A percentile compares a stretch with the other conserved stretches of the same genome.
phyloP scores from a whole-genome alignment of 2,888 invertebrate genomes.

The Dolomedes plantarius region DNA sequence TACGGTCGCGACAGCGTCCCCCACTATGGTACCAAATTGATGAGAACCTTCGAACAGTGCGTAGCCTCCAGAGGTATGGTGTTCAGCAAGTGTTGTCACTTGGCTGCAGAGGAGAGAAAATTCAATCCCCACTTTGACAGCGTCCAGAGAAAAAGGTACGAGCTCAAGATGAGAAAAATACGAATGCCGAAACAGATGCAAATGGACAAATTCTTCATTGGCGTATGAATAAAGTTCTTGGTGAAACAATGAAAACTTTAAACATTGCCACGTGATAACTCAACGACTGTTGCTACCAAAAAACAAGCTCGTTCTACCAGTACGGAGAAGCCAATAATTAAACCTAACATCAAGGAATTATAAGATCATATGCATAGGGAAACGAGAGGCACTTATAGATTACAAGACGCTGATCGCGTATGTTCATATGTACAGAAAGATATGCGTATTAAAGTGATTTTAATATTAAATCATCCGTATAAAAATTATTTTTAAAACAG shows the following conservation, averaged over 20 bases:
- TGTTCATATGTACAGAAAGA: not conserved
- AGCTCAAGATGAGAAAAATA: slow-evolving; percentile 48
- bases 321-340: too few relatives aligned
- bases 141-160: slow-evolving; percentile 40
- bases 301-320: too few relatives aligned
- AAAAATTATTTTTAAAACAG: too few relatives aligned
- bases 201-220: slow-evolving; percentile 20
- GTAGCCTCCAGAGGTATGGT: slow-evolving; percentile 73
- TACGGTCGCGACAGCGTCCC: slow-evolving; percentile 73
- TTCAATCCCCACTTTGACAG: slow-evolving; percentile 50
- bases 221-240: not conserved
- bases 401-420: not conserved
- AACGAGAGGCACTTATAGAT: not conserved
- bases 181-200: slow-evolving; percentile 28
- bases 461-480: not conserved
- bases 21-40: slow-evolving; percentile 74
- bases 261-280: too few relatives aligned
- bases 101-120: slow-evolving; percentile 71
- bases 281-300: too few relatives aligned
- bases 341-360: too few relatives aligned
- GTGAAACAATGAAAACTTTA: too few relatives aligned
- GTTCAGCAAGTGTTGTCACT: slow-evolving; percentile 75
- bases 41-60: slow-evolving; percentile 75
- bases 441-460: not conserved
- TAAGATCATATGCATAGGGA: too few relatives aligned